A percentile compares a stretch with the other conserved stretches of the same genome.
phyloP scores from a whole-genome alignment of 2,113 vertebrate genomes.

The Uria lomvia region DNA sequence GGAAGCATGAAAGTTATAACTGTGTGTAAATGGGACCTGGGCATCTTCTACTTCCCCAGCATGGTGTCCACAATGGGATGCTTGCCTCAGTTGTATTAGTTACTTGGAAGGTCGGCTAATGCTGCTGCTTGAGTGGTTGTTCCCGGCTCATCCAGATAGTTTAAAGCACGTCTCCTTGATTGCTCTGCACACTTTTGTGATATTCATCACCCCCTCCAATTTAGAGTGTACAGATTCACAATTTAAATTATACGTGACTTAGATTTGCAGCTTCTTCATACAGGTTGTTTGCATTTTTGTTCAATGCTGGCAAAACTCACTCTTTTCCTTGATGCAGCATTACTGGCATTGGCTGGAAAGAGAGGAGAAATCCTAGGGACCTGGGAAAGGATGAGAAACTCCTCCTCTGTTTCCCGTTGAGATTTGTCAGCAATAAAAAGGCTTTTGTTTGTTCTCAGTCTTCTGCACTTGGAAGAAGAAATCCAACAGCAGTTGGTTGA shows the following conservation, averaged over 20 bases:
- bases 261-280: not conserved
- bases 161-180: not conserved
- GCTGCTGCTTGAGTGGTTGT: not conserved
- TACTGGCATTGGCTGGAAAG: not conserved
- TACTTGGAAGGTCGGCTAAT: not conserved
- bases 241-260: not conserved
- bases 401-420: not conserved
- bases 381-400: not conserved
- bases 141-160: not conserved
- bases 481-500: not conserved
- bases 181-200: fast-evolving
- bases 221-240: not conserved
- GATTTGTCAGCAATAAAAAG: not conserved
- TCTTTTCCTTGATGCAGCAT: not conserved
- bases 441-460: not conserved
- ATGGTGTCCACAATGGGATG: not conserved
- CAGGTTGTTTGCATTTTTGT: not conserved
- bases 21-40: not conserved
- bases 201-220: not conserved
- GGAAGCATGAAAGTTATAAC: not conserved
- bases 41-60: not conserved
- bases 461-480: not conserved
- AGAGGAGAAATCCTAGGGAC: not conserved
- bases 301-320: not conserved
- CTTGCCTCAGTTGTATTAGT: not conserved